Percentiles rank a stretch among this genome's conserved stretches.
phyloP scores from a whole-genome alignment of 2,888 invertebrate species.

The Aporophyla lueneburgensis region DNA sequence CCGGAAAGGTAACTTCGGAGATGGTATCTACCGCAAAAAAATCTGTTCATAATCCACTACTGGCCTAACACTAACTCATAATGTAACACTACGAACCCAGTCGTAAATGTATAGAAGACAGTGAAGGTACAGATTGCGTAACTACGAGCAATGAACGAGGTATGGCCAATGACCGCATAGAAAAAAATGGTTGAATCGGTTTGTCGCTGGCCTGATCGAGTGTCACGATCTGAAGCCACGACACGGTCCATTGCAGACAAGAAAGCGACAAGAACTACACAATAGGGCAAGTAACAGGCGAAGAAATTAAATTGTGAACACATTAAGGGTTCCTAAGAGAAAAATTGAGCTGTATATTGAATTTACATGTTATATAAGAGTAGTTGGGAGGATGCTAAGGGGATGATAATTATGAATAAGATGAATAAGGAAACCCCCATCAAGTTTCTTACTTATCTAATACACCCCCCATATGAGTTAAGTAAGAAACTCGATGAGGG shows the following conservation, averaged over 20 bases:
- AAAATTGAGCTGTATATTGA: neutral
- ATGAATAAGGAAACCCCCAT: too few relatives aligned
- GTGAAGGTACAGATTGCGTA: slow-evolving; percentile 69
- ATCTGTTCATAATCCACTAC: slow-evolving; percentile 50
- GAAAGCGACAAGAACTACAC: slow-evolving; percentile 61
- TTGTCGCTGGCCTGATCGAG: slow-evolving; percentile 65
- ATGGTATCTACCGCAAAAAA: slow-evolving; percentile 63
- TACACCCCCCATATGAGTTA: too few relatives aligned
- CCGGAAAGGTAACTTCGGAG: slow-evolving; percentile 70
- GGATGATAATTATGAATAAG: neutral
- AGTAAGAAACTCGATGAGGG: too few relatives aligned
- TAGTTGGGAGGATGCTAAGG: neutral
- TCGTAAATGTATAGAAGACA: slow-evolving; percentile 62
- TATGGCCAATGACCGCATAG: slow-evolving; percentile 76
- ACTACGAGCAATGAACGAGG: slow-evolving; percentile 70
- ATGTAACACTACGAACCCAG: slow-evolving; percentile 19
- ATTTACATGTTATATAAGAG: neutral
- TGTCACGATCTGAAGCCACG: slow-evolving; percentile 70
- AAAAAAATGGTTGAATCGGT: slow-evolving; percentile 69
- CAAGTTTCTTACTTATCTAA: too few relatives aligned
- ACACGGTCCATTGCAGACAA: slow-evolving; percentile 60
- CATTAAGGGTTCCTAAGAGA: neutral
- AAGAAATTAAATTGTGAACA: slow-evolving; percentile 38
- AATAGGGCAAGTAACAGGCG: slow-evolving; percentile 53
- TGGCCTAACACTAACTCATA: neutral